Conservation (phyloP, 2,888 invertebrate species). For the Caradrina clavipalpis region DNA sequence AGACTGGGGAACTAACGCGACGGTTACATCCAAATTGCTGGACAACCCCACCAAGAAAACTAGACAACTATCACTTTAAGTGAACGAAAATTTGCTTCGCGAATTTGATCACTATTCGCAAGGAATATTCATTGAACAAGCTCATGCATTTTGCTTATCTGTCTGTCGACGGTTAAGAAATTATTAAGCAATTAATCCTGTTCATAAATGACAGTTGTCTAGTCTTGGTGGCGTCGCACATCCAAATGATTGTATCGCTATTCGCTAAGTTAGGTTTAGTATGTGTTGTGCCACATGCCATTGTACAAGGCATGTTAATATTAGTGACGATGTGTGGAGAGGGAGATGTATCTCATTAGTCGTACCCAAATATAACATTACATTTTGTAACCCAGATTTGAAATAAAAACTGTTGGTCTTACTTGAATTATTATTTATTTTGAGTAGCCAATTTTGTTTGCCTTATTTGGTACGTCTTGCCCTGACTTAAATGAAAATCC, state of each 20-base stretch:
- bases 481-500: constrained; percentile 2
- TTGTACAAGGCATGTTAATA: constrained; percentile 49
- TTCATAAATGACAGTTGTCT: constrained; percentile 7
- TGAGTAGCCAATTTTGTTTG: constrained; percentile 38
- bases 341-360: constrained; percentile 54
- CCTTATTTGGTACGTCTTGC: neutral
- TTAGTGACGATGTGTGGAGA: constrained; percentile 26
- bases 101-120: no score
- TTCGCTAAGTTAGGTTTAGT: constrained; percentile 48
- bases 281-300: constrained; percentile 46
- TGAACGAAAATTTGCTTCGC: neutral
- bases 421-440: constrained; percentile 2
- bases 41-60: neutral
- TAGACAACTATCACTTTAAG: neutral
- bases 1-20: constrained; percentile 22
- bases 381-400: neutral
- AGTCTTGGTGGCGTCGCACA: constrained; percentile 23
- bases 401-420: constrained; percentile 5
- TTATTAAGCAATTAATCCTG: neutral
- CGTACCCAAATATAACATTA: constrained; percentile 5
- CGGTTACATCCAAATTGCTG: constrained; percentile 34
- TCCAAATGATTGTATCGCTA: constrained; percentile 43
- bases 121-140: no score
- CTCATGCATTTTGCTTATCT: no score
- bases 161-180: no score